phyloP scores from a whole-genome alignment of 2,113 vertebrate species.

The Paraplagusia blochii region DNA sequence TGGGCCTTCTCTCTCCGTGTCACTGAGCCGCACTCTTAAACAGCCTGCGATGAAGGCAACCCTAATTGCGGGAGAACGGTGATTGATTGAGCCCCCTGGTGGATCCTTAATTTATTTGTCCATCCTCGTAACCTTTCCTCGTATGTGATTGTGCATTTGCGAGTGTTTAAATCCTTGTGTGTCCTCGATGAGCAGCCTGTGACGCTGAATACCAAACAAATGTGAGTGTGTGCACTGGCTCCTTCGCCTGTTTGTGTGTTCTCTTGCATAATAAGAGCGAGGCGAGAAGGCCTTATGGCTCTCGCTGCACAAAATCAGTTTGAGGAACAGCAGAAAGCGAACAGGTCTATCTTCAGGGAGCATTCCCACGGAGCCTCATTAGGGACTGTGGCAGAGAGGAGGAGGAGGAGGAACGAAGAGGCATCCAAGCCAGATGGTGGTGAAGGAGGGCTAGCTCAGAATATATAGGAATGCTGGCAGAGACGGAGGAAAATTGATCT shows the following conservation, averaged over 20 bases:
- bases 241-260: background rate
- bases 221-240: background rate
- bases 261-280: conserved; percentile 8
- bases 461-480: conserved; percentile 37
- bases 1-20: too few relatives aligned
- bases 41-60: background rate
- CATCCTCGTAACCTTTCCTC: conserved; percentile 9
- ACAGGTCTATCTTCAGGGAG: conserved; percentile 48
- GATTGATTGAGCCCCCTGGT: background rate
- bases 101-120: background rate
- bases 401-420: conserved; percentile 37
- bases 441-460: conserved; percentile 38
- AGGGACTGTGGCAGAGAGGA: conserved; percentile 52
- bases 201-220: conserved; percentile 4
- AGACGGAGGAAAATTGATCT: conserved; percentile 18
- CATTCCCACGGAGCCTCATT: conserved; percentile 71
- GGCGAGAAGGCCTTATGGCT: conserved; percentile 48
- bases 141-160: background rate
- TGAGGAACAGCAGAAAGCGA: conserved; percentile 36
- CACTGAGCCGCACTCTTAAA: background rate
- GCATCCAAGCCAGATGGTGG: conserved; percentile 45
- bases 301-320: conserved; percentile 36
- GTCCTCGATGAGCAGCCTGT: conserved; percentile 7
- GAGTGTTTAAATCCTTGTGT: background rate
- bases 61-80: background rate